Evolutionary conservation across 1,140 invertebrate genomes (phyloP), one percentile per base, ranked within the genome.

Genomic region (Dryas iulia): DNA sequence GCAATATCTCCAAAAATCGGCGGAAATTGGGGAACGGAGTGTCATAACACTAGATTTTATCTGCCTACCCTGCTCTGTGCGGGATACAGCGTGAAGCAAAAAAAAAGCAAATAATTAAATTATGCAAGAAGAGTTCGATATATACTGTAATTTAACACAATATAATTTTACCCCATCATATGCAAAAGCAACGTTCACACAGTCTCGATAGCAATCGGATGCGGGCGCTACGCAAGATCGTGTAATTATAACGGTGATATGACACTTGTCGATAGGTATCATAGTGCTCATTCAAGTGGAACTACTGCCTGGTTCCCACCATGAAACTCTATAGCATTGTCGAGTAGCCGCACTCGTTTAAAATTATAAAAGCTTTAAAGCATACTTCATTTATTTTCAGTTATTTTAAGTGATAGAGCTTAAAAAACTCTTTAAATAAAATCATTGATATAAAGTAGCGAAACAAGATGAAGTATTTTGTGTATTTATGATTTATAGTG

Each of bases 241-340:
- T 69, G 72, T 77, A 68, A 73, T 59, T 74, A 67, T 79, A 78
- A 75, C 74, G 79, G 79, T 77, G 71, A 70, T 67, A 71, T 60
- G 70, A 75, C 77, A 83, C 74, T 77, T 73, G 76, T 76, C 54
- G 63, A 69, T 70, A 65, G 66, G 63, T 73, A 66, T 75, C 68
- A 62, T 66, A 63, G 69, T 52, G 69, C 52, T 62, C 78, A 66
- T 61, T 84, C 77, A 71, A 78, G 80, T 79, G 77, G 79, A 85
- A 82, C 59, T 56, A 58, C 63, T 75, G 69, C 68, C 65, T 68
- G 63, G 83, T 86, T 89, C 86, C 77, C 86, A 89, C 71, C 72
- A 74, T 82, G 86, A 79, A 86, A 88, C 75, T 67, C 73, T 82
- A 87, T 77, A 87, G 73, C 70, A 66, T 70, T 78, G 77, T 70